These are phyloP conservation scores for Nephrotoma flavescens DNA, from an alignment of 2,888 invertebrate species.

Conservation along the genomic window DNA sequence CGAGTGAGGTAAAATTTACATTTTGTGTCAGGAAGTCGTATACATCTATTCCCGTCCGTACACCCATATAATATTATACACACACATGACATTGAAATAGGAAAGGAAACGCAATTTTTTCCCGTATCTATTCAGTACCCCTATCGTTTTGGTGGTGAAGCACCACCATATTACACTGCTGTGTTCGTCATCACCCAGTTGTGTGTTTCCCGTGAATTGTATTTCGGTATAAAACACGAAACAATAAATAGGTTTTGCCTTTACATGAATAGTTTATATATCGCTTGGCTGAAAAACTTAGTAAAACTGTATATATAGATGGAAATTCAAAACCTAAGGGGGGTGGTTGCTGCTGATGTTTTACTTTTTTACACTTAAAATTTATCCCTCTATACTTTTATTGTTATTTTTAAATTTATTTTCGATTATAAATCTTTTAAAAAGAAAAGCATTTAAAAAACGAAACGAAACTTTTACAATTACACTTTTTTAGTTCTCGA, in stretches of 20 bases:
- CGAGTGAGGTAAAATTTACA: background rate
- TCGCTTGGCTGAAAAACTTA: background rate
- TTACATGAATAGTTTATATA: background rate
- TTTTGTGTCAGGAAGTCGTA: background rate
- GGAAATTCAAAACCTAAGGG: background rate
- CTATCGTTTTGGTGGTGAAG: background rate
- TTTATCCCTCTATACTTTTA: background rate
- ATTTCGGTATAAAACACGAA: background rate
- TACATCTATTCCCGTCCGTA: background rate
- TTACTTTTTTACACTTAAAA: background rate
- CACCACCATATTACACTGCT: background rate
- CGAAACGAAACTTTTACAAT: background rate
- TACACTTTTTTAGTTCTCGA: background rate
- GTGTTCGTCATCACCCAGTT: background rate
- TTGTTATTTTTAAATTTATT: background rate
- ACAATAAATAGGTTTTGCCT: background rate
- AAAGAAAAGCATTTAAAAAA: background rate
- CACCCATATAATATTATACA: background rate
- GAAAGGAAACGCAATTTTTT: background rate
- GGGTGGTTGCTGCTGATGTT: background rate
- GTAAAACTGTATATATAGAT: background rate
- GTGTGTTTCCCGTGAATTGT: background rate
- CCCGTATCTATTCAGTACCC: background rate
- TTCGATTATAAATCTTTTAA: background rate
- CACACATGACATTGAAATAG: background rate